Base-by-base conservation (phyloP, 2,113 vertebrate genomes). In the Apaloderma vittatum region DNA sequence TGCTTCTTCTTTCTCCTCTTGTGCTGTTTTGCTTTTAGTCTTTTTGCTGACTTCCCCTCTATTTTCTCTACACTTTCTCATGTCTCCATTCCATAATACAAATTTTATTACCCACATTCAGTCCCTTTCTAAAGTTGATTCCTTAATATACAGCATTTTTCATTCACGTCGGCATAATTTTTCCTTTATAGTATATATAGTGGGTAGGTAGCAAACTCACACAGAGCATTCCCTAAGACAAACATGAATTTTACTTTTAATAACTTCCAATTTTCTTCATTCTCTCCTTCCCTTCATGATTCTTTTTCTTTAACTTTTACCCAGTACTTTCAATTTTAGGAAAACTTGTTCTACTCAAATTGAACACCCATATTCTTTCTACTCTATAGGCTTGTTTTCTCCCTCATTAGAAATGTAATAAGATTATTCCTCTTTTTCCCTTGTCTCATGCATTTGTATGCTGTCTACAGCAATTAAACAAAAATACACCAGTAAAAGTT, bases 171-270 rank as follows among this genome's bases (percentile, higher is more conserved):
- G 37, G 20, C 65, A 45, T 88, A 81, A 85, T 16, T 92, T 74
- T 91, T 65, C 74, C 67, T 74, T 94, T 87, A 52, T 52, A 37
- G 37, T 67, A 9, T 93, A 94, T 97, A 94, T 97, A 43, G 51
- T 85, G 43, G 23, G 66, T 89, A 78, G 76, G 65, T 75, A 92
- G 51, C 48, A 84, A 78, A 46, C 65, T 74, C 30, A 94, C 61
- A 79, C 40, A 85, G 32, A 78, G 63, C 11, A 66, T 49, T 84
- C 76, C 57, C 86, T 57, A 57, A 86, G 80, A 85, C 82, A 97
- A 78, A 86, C 14, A 62, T 59, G 66, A 77, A 89, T 97, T 95
- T 97, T 79, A 51, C 63, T 90, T 96, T 87, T 68, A 95, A 94
- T 2, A 1, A 32, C n/a, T 62, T 92, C 26, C 48, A 80, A 2